Conservation (phyloP, 2,797 vertebrate genomes). For the Pogoniulus pusillus region DNA sequence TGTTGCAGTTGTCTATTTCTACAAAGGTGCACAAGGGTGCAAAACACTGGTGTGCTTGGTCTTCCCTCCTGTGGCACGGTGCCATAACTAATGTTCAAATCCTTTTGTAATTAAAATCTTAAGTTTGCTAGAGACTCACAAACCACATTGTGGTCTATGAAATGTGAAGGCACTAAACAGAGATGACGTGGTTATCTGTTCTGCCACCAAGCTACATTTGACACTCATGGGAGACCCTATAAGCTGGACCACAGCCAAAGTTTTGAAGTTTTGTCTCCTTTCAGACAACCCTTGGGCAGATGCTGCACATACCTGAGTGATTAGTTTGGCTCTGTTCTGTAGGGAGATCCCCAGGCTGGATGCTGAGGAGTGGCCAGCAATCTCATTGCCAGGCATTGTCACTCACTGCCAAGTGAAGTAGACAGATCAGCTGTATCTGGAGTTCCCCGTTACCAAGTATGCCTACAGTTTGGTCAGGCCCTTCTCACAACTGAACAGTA, state of each 20-base stretch:
- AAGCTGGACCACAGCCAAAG: background rate
- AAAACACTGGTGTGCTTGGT: background rate
- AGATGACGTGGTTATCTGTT: background rate
- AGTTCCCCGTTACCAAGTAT: background rate
- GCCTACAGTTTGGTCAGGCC: background rate
- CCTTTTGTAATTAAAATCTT: background rate
- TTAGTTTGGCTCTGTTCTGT: background rate
- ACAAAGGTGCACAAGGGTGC: background rate
- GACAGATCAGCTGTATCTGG: background rate
- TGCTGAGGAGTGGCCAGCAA: background rate
- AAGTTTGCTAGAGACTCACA: background rate
- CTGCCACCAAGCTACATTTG: background rate
- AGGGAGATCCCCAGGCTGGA: background rate
- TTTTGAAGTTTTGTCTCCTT: background rate
- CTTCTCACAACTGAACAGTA: background rate
- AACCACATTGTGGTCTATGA: background rate
- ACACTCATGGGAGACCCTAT: background rate
- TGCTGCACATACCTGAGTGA: rapidly evolving
- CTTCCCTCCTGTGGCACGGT: background rate
- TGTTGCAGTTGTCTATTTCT: background rate
- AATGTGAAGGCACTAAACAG: background rate
- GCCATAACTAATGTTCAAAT: background rate
- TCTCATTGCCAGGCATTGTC: background rate
- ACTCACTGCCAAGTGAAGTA: background rate
- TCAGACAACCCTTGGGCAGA: background rate